Base-by-base conservation (phyloP, 2,797 vertebrate species). In the Rhynchotus rufescens region DNA sequence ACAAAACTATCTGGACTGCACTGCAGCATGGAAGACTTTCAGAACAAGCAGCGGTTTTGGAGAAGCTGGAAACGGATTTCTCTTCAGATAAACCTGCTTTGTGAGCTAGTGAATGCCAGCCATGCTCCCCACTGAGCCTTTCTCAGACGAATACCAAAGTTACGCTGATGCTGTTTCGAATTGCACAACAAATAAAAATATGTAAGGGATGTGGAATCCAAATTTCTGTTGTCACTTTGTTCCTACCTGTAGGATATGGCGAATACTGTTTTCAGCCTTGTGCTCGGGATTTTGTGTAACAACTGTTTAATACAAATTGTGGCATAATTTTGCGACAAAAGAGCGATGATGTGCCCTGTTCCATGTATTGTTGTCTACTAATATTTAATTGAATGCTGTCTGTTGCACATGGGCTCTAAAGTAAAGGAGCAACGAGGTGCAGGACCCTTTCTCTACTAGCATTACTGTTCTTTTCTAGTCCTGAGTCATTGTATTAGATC, bases 121-220 rank as follows among this genome's bases (percentile, higher is more conserved):
- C 44, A 74, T 76, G 80, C 75, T 87, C 79, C 80, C 69, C 84
- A 1, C 72, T n/a, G 42, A 61, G 62, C 79, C 76, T 85, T 83
- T 82, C 77, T 62, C 79, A 78, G 66, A 52, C 59, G 19, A 93
- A 92, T 88, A 86, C 96, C 94, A 92, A 96, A 95, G 91, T 83
- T 92, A 59, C 12, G 84, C 59, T 47, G n/a, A 72, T 65, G 79
- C 88, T 72, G 30, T 94, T 94, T 84, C 68, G 80, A 76, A 59
- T 74, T 94, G 84, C 88, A 68, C 69, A 66, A 68, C 81, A 88
- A 86, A 74, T 83, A 90, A 86, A 95, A 71, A 76, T 61, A 14
- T 3, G 0, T 66, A 38, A 91, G 94, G 89, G 95, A 88, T 67
- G 88, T 95, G 88, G 92, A 91, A 91, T 91, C 84, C 54, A 4